Base-by-base conservation (phyloP, 2,888 invertebrate genomes). In the Panopea generosa region DNA sequence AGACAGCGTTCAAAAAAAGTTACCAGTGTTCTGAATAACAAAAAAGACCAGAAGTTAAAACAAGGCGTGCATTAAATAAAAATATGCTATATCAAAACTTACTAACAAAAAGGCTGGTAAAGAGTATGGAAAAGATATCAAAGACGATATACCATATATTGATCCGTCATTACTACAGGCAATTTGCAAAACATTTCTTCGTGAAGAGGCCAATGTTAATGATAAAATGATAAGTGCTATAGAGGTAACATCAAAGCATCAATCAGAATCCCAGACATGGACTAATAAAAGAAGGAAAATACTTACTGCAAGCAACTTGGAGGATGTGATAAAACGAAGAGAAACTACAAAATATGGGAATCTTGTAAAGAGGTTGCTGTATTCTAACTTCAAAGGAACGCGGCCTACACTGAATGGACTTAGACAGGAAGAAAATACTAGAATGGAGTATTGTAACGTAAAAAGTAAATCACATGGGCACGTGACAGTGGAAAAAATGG, bases 391-490 rank as follows among this genome's bases (percentile, higher is more conserved):
- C 20, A 6, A 45, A 45, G 45, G 45, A 45, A 45, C 6, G 9
- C 6, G 6, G 43, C 4, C 55, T 49, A 76, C 75, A 3, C 55
- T 18, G 27, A 60, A 52, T 29, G 60, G 69, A n/a, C 7, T 75
- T 20, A 1, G n/a, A n/a, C 50, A 70, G 52, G 75, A 76, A 56
- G 14, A 20, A 24, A 59, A 40, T 3, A 71, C 75, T 11, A 67
- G 67, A 33, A 18, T 55, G 3, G 76, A 76, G 52, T 76, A n/a
- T n/a, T n/a, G n/a, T n/a, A n/a, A 76, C 43, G 53, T 20, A 45
- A 24, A 45, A 9, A 65, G n/a, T n/a, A 55, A 33, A 67, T 49
- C 33, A 63, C 65, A 27, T 69, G 70, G 38, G n/a, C n/a, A 67
- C 61, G 65, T 71, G 0, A 33, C 1, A 33, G 68, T 79, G 2